Base-by-base conservation (phyloP, 2,113 vertebrate genomes). In the Pollachius pollachius region DNA sequence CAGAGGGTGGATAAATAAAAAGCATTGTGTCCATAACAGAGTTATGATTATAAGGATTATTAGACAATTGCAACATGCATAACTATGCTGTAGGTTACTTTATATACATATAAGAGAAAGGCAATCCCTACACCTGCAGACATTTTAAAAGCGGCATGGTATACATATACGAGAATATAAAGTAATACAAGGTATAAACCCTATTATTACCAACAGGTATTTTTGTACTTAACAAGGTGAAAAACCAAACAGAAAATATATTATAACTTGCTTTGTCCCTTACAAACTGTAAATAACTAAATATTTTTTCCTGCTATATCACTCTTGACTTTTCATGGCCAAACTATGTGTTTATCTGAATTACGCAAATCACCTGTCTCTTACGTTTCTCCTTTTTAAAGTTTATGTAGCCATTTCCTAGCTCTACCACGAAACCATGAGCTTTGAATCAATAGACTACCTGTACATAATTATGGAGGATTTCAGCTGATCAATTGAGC, bases 201-300 rank as follows among this genome's bases (percentile, higher is more conserved):
- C n/a, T 68, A 17, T 65, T 62, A 65, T 15, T 56, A 54, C 9
- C 41, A 27, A 15, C 34, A 37, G 65, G 54, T 15, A 60, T 60
- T 60, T 68, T 68, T 60, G 54, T 57, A 57, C 16, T 57, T n/a
- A 48, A 48, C 41, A 48, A 48, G 41, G 41, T 9, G 41, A 48
- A 1, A 48, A 48, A 48, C 8, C 12, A 1, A 48, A 48, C 8
- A 62, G 30, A 71, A 27, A 58, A 74, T 58, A 16, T 34, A 21
- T 52, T 65, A 63, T 80, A 5, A 74, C 75, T 79, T 79, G 37
- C 37, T 79, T 73, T 75, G 54, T 84, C 23, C 21, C 58, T 54
- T 48, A 67, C 48, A 67, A 72, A 72, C 13, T 89, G 87, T 85
- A 86, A 82, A 87, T 89, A 85, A 37, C 54, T 57, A 3, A 16